Base-by-base conservation (phyloP, 2,888 invertebrate genomes). In the Agapetus fuscipes region DNA sequence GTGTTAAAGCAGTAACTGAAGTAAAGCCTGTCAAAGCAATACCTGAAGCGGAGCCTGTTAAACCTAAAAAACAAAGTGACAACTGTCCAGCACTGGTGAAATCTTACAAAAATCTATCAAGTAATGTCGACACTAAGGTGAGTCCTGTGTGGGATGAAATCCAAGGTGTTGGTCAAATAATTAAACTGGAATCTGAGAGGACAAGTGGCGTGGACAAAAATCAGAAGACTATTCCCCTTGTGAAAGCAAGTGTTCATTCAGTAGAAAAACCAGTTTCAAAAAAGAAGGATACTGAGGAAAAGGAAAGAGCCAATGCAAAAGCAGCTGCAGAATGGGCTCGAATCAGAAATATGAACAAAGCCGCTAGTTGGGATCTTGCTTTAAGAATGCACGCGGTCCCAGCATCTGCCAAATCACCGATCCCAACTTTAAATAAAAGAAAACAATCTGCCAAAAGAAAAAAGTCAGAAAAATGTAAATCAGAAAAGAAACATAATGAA, bases 291-390 rank as follows among this genome's bases (percentile, higher is more conserved):
- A 53, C 51, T 17, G 27, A 17, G 10, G 29, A 13, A 31, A 30
- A 2, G 28, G 43, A 12, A 48, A 51, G 15, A 43, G 48, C 1
- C 49, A 38, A 14, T 41, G 24, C 51, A 59, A n/a, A 61, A 60
- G 42, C 51, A 54, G n/a, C 56, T 58, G 10, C 36, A 60, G 32
- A 55, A 60, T 1, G 57, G 56, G 38, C 51, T 58, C 5, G 59
- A 55, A 45, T 52, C 56, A 3, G 52, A 51, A 45, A 41, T 32
- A n/a, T 28, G 9, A 17, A 37, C 3, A 28, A 38, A 16, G 33
- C 20, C n/a, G n/a, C n/a, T 46, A 11, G 9, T 28, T 40, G 13
- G 34, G 33, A 10, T 47, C 45, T 17, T 44, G 41, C 30, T 11
- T 30, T 41, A 17, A 20, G 20, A 20, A 20, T 4, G n/a, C 9